Percentiles rank a stretch among this genome's conserved stretches.
Evolutionary conservation across 2,113 vertebrate genomes (phyloP).

Genomic region (Onychostruthus taczanowskii): DNA sequence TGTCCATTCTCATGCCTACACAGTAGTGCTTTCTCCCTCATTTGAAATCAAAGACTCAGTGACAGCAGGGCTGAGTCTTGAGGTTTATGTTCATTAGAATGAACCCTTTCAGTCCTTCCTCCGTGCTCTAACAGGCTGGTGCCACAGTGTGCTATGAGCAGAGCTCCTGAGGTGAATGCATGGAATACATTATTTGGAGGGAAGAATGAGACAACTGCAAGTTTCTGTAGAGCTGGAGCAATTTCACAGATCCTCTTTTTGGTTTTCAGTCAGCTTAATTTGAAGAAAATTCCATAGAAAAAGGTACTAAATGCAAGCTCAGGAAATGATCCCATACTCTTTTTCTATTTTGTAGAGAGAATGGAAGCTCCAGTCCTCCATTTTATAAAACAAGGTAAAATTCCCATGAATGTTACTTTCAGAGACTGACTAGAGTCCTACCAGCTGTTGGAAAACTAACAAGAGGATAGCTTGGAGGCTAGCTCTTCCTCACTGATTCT

Average conservation of each 20-base stretch:
- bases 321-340: background rate
- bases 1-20: conserved; percentile 27
- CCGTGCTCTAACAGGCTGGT: background rate
- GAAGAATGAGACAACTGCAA: background rate
- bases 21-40: conserved; percentile 34
- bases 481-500: background rate
- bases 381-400: background rate
- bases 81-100: conserved; percentile 33
- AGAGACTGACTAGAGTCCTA: background rate
- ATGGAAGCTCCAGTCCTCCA: background rate
- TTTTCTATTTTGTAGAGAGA: background rate
- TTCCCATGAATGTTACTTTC: background rate
- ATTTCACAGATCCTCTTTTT: background rate
- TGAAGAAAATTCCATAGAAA: background rate
- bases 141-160: conserved; percentile 20
- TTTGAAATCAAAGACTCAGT: conserved; percentile 44
- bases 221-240: background rate
- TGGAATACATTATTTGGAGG: background rate
- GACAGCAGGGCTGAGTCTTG: conserved; percentile 11
- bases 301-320: background rate
- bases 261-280: background rate
- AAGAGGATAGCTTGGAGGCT: background rate
- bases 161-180: conserved; percentile 23
- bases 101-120: conserved; percentile 31
- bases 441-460: background rate